phyloP scores from a whole-genome alignment of 2,113 vertebrate genomes.

The Panurus biarmicus region DNA sequence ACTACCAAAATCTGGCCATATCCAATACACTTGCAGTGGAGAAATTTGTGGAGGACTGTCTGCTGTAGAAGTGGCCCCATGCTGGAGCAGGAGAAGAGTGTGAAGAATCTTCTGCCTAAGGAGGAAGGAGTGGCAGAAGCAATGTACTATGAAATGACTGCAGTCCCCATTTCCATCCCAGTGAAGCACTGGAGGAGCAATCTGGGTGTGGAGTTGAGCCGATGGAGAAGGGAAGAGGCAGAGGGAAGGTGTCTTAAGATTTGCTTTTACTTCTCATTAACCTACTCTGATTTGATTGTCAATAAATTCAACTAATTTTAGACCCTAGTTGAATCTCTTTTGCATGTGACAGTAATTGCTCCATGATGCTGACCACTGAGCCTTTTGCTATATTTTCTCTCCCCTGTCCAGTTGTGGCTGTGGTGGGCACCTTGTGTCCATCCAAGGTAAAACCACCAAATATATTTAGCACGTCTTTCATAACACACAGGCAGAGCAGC shows the following conservation, averaged over 20 bases:
- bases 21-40: neutral
- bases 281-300: neutral
- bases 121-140: neutral
- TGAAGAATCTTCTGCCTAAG: neutral
- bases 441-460: neutral
- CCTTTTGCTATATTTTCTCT: neutral
- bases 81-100: neutral
- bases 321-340: neutral
- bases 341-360: neutral
- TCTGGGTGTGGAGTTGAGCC: neutral
- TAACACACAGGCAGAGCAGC: neutral
- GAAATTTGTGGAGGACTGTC: neutral
- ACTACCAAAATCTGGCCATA: neutral
- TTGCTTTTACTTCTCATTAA: neutral
- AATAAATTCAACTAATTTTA: neutral
- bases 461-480: neutral
- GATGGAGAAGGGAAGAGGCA: neutral
- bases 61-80: neutral
- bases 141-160: rapidly evolving
- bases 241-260: neutral
- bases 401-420: neutral
- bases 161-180: neutral
- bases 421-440: neutral
- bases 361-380: neutral
- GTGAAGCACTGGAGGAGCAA: neutral